Percentiles rank a stretch among this genome's conserved stretches.
phyloP scores from a whole-genome alignment of 2,888 invertebrate species.

The Elysia crispata region DNA sequence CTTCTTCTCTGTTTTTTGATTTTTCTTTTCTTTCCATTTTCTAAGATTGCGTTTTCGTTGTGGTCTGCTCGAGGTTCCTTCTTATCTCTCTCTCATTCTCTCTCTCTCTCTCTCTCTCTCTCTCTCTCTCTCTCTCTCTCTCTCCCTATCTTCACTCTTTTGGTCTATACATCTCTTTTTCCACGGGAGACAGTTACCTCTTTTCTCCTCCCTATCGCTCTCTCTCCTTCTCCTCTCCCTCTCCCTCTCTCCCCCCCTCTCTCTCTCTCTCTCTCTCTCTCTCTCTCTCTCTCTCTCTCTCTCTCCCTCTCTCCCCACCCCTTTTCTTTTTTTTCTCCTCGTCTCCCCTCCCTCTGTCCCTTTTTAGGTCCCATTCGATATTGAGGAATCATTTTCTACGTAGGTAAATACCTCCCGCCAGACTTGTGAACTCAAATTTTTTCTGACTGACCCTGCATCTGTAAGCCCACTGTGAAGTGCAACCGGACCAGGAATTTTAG shows the following conservation, averaged over 20 bases:
- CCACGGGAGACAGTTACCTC: too few species aligned
- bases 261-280: background rate
- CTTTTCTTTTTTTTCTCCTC: background rate
- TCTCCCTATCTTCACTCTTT: background rate
- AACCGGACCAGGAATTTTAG: too few species aligned
- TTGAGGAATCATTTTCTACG: too few species aligned
- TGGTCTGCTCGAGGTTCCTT: too few species aligned
- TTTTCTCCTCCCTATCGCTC: background rate
- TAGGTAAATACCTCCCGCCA: too few species aligned
- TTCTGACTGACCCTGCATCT: too few species aligned
- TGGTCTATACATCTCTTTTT: background rate
- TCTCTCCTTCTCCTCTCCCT: background rate
- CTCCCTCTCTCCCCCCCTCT: background rate
- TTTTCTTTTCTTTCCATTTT: too few species aligned
- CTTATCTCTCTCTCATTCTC: background rate
- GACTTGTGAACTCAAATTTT: too few species aligned
- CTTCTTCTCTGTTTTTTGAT: too few species aligned
- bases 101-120: constrained; percentile 6
- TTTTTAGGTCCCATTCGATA: background rate
- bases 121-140: constrained; percentile 20
- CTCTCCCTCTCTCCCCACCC: background rate
- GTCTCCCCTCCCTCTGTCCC: background rate
- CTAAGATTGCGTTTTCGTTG: too few species aligned
- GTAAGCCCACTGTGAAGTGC: too few species aligned
- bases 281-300: background rate